Conservation (phyloP, 2,797 vertebrate species). For the Bryconaethiops microstoma region DNA sequence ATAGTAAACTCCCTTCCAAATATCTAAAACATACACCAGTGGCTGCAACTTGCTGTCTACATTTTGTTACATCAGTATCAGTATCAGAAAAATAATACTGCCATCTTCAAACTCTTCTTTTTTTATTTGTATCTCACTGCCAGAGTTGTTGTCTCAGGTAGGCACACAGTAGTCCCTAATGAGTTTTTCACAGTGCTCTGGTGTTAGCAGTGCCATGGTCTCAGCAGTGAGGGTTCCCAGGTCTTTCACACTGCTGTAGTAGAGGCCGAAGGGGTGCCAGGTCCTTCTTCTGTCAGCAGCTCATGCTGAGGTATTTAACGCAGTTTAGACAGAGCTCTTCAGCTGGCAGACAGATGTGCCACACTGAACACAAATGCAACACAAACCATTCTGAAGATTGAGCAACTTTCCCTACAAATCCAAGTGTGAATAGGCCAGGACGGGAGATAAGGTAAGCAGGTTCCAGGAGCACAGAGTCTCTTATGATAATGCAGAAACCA, state of each 20-base stretch:
- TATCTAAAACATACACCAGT: slow-evolving; percentile 31
- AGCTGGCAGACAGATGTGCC: slow-evolving; percentile 26
- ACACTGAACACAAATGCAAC: slow-evolving; percentile 32
- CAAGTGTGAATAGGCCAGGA: slow-evolving; percentile 44
- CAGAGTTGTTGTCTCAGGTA: slow-evolving; percentile 43
- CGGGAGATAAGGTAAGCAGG: slow-evolving; percentile 48
- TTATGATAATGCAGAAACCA: slow-evolving; percentile 31
- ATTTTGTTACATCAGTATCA: slow-evolving; percentile 21
- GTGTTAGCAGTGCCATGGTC: slow-evolving; percentile 21
- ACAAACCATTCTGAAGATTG: slow-evolving; percentile 39
- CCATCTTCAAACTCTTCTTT: slow-evolving; percentile 28
- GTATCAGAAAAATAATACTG: not conserved
- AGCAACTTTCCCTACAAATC: slow-evolving; percentile 53
- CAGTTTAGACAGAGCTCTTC: slow-evolving; percentile 40
- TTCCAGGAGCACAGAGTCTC: slow-evolving; percentile 38
- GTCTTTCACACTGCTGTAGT: slow-evolving; percentile 45
- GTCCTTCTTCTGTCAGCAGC: slow-evolving; percentile 38
- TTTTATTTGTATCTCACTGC: slow-evolving; percentile 44
- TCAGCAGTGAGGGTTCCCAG: slow-evolving; percentile 35
- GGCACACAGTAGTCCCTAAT: slow-evolving; percentile 52
- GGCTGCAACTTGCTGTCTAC: slow-evolving; percentile 29
- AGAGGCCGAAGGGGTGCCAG: slow-evolving; percentile 46
- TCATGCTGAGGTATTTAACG: slow-evolving; percentile 51
- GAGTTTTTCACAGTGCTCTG: slow-evolving; percentile 43
- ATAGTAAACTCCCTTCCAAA: slow-evolving; percentile 35